These are phyloP conservation scores for Astreopora myriophthalma DNA, from an alignment of 64 coral and sea anemone genomes.

Conservation along the genomic window DNA sequence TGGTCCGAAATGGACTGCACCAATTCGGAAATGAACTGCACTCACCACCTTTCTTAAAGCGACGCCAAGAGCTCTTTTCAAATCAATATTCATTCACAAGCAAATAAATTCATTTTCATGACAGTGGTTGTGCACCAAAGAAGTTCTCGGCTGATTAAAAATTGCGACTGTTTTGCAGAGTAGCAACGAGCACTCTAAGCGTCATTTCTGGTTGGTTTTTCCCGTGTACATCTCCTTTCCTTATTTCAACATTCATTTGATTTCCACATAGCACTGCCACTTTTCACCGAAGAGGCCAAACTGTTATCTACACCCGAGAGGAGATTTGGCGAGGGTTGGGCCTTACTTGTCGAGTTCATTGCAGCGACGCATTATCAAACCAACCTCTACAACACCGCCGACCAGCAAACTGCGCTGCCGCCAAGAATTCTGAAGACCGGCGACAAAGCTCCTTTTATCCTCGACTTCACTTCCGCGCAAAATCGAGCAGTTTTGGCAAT, in stretches of 20 bases:
- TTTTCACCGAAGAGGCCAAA: conserved; percentile 58
- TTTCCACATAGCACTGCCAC: conserved; percentile 40
- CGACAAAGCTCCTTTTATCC: conserved; percentile 71
- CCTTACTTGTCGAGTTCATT: conserved; percentile 81
- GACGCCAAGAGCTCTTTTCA: no score
- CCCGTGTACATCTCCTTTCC: background rate
- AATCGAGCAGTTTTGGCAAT: conserved; percentile 68
- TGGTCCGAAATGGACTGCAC: no score
- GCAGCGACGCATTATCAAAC: conserved; percentile 82
- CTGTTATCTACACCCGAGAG: conserved; percentile 74
- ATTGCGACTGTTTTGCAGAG: no score
- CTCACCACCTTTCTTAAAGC: no score
- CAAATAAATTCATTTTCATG: no score
- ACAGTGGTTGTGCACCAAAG: no score
- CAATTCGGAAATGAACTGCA: no score
- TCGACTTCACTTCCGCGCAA: conserved; percentile 64
- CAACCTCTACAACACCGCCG: conserved; percentile 73
- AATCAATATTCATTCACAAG: no score
- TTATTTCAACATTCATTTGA: background rate
- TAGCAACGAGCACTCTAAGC: background rate
- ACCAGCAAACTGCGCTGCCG: conserved; percentile 63
- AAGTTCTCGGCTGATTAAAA: no score
- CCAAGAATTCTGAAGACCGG: conserved; percentile 47
- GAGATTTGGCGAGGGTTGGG: conserved; percentile 84
- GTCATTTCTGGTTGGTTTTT: no score